Conservation (phyloP, 2,113 vertebrate species). For the Erpornis zantholeuca region DNA sequence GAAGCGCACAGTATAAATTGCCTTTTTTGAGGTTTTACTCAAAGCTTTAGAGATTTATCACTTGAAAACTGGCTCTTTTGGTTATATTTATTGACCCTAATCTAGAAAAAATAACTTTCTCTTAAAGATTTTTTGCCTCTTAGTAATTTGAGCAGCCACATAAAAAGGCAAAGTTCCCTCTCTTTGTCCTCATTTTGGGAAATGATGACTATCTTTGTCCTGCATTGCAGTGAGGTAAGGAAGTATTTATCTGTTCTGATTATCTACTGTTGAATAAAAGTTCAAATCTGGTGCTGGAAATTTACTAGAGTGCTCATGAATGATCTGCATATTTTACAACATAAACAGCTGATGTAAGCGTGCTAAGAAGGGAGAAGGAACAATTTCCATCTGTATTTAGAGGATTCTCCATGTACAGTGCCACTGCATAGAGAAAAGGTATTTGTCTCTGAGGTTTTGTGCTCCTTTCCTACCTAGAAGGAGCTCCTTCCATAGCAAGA, state of each 20-base stretch:
- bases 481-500: no score
- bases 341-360: not conserved
- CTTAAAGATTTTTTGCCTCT: not conserved
- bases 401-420: not conserved
- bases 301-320: not conserved
- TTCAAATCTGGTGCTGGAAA: not conserved
- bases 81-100: constrained; percentile 26
- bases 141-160: not conserved
- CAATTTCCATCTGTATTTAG: not conserved
- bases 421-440: not conserved
- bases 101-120: not conserved
- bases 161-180: not conserved
- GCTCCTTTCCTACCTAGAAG: not conserved
- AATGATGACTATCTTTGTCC: not conserved
- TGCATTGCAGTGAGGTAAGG: not conserved
- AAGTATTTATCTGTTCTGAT: not conserved
- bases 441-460: not conserved
- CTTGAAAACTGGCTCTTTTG: not conserved
- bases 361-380: not conserved
- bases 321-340: not conserved
- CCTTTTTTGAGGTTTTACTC: not conserved
- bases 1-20: not conserved
- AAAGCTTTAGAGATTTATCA: not conserved
- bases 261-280: not conserved
- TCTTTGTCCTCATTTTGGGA: not conserved